Percentiles rank a stretch among this genome's conserved stretches.
These are phyloP conservation scores for Crotalus tigris DNA, from an alignment of 2,113 vertebrate species.

Conservation along the genomic window DNA sequence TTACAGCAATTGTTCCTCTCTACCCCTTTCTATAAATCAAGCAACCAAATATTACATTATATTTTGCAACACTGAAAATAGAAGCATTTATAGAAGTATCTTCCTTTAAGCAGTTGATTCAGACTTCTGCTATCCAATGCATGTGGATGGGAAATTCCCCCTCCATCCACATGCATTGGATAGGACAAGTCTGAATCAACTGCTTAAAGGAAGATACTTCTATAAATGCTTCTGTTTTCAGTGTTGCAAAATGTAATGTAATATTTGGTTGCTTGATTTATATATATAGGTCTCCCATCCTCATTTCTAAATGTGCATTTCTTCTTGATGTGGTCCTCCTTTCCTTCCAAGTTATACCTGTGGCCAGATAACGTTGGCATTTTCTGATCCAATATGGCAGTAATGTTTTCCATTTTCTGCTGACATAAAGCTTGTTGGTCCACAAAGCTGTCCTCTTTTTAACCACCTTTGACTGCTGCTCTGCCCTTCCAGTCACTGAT, in stretches of 20 bases:
- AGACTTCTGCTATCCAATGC: background rate
- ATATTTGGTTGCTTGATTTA: slow-evolving; percentile 79
- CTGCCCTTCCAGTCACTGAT: background rate
- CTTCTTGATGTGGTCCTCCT: background rate
- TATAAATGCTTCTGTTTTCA: slow-evolving; percentile 78
- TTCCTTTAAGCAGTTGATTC: background rate
- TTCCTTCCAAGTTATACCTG: background rate
- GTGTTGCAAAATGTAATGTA: slow-evolving; percentile 65
- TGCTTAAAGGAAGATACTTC: background rate
- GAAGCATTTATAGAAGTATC: slow-evolving; percentile 69
- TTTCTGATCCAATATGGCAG: background rate
- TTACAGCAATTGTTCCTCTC: slow-evolving; percentile 72
- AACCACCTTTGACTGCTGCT: background rate
- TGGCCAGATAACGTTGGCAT: background rate
- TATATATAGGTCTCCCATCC: slow-evolving; percentile 6
- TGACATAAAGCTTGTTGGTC: background rate
- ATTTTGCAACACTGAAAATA: slow-evolving; percentile 74
- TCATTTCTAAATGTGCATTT: background rate
- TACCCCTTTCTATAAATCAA: slow-evolving; percentile 76
- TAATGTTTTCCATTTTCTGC: background rate
- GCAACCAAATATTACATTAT: slow-evolving; percentile 71
- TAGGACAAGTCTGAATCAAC: background rate
- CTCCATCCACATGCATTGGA: background rate
- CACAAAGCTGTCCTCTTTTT: background rate
- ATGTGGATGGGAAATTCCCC: background rate